Percentiles rank a stretch among this genome's conserved stretches.
These are phyloP conservation scores for Ormia ochracea DNA, from an alignment of 2,888 invertebrate species.

Conservation along the genomic window DNA sequence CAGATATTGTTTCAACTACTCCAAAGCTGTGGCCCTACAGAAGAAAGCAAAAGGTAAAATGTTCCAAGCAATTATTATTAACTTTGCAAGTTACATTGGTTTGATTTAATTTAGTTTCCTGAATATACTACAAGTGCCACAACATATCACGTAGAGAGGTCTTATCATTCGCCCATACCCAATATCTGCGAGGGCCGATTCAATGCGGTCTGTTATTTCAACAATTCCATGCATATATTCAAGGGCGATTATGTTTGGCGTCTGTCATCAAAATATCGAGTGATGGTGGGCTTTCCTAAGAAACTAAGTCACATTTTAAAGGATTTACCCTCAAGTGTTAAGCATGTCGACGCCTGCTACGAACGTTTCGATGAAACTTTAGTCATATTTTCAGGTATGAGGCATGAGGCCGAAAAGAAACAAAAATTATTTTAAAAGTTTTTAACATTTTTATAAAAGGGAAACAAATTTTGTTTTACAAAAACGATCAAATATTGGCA, in stretches of 20 bases:
- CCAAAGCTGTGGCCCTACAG: not conserved
- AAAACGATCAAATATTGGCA: constrained; percentile 66
- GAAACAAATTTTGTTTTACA: constrained; percentile 42
- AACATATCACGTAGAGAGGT: constrained; percentile 12
- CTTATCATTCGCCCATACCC: constrained; percentile 70
- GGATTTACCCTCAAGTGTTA: constrained; percentile 73
- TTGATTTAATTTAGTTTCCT: not conserved
- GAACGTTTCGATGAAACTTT: constrained; percentile 60
- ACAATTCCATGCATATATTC: constrained; percentile 80
- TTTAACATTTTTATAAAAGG: too few species aligned
- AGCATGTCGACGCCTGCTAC: constrained; percentile 65
- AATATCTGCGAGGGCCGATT: constrained; percentile 83
- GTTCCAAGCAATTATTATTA: too few species aligned
- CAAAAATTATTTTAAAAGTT: too few species aligned
- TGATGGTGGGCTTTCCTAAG: constrained; percentile 78
- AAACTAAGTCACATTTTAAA: constrained; percentile 80
- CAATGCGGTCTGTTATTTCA: constrained; percentile 82
- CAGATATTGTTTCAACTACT: not conserved
- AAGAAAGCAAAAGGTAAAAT: constrained; percentile 7
- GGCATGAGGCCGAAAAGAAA: too few species aligned
- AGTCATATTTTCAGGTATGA: constrained; percentile 62
- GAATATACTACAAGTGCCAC: constrained; percentile 18
- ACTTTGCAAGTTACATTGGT: too few species aligned
- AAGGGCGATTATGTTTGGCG: constrained; percentile 84
- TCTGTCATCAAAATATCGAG: constrained; percentile 77